Conservation (phyloP, 2,888 invertebrate species). For the Cotesia congregata region DNA sequence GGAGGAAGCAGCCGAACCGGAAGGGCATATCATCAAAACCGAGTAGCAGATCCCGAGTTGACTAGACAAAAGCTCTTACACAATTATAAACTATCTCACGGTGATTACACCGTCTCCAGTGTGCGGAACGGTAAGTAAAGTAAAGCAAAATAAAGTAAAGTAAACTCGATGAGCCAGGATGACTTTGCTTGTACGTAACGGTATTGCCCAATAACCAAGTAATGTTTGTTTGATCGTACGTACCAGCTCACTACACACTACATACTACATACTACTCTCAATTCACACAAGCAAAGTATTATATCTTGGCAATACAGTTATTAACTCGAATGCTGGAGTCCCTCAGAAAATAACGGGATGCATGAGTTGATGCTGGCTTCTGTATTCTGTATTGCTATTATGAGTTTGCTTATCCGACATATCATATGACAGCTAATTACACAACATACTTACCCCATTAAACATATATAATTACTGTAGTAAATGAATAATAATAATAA, state of each 20-base stretch:
- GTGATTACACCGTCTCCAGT: conserved; percentile 70
- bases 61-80: conserved; percentile 81
- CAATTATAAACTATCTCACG: conserved; percentile 75
- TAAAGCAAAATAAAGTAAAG: conserved; percentile 18
- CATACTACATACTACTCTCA: not conserved
- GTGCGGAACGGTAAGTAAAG: conserved; percentile 64
- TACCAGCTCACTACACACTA: conserved; percentile 3
- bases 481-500: conserved; percentile 14
- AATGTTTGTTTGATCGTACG: conserved; percentile 27
- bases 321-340: conserved; percentile 50
- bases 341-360: conserved; percentile 62
- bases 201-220: conserved; percentile 41
- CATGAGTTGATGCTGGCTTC: conserved; percentile 49
- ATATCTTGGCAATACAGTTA: conserved; percentile 68
- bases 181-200: conserved; percentile 26
- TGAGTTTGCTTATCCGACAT: not conserved
- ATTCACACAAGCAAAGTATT: conserved; percentile 51
- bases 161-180: not conserved
- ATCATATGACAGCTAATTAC: not conserved
- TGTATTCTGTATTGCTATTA: not conserved
- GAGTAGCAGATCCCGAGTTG: conserved; percentile 80
- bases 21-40: conserved; percentile 73
- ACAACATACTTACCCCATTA: not conserved
- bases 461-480: not conserved
- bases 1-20: conserved; percentile 79